Conservation (phyloP, 2,888 invertebrate genomes). For the Drosophila kuntzei region DNA sequence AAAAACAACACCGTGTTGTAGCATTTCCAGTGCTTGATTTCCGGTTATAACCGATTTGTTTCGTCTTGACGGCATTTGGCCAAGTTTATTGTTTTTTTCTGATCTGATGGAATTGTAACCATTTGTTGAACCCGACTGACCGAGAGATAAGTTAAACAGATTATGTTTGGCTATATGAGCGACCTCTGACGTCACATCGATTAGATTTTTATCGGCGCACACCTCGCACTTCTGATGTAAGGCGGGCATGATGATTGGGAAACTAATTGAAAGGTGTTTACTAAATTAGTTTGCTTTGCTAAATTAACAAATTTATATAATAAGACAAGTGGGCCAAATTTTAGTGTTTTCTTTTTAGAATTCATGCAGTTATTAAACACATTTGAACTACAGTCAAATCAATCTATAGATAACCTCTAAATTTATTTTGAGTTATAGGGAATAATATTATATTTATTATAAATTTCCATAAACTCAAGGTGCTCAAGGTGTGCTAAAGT, state of each 20-base stretch:
- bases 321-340: not conserved
- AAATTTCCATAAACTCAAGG: not conserved
- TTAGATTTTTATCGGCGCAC: slow-evolving; percentile 7
- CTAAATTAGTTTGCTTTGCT: not conserved
- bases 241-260: not conserved
- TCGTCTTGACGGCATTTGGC: slow-evolving; percentile 20
- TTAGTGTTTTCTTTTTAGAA: not conserved
- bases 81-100: slow-evolving; percentile 7
- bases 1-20: slow-evolving; percentile 6
- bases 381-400: not conserved
- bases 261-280: not conserved
- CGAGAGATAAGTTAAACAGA: slow-evolving; percentile 31
- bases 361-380: not conserved
- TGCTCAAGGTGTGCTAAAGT: not conserved
- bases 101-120: slow-evolving; percentile 22
- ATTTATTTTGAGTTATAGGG: not conserved
- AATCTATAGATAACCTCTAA: not conserved
- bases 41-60: slow-evolving; percentile 64
- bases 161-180: slow-evolving; percentile 15
- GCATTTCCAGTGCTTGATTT: slow-evolving; percentile 51
- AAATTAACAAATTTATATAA: not conserved
- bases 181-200: slow-evolving; percentile 53
- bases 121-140: slow-evolving; percentile 23
- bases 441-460: no score
- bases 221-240: not conserved